Evolutionary conservation across 2,888 invertebrate genomes (phyloP), one percentile per base, ranked within the genome.

Genomic region (Gibbula magus): DNA sequence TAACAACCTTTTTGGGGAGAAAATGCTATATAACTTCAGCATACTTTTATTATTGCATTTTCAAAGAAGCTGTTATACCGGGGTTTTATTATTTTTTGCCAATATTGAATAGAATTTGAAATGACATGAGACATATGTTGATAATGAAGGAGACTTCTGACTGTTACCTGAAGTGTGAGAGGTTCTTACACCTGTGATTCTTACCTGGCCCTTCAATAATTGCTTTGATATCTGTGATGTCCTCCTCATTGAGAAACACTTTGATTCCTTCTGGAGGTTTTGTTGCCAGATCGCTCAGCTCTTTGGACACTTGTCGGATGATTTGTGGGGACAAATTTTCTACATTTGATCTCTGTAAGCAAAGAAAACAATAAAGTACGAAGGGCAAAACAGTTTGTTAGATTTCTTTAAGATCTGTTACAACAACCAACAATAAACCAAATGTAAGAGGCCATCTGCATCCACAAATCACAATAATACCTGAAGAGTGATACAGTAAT

Each of bases 241-340:
- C 98, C 91, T 97, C 96, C 87, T 98, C 98, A 91, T 97, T 97
- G 84, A 97, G 94, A 92, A 95, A 94, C 88, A 98, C 95, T 94
- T 96, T 96, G 86, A 98, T 96, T 86, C 98, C 98, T 94, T 98
- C 97, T 79, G 97, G 97, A 85, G 98, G 97, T 89, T 95, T 95
- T 85, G 95, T 95, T 81, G 95, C 95, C 91, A 99, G 94, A 87
- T 96, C 96, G 89, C 96, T 96, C 94, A 98, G 95, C 94, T 98
- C 98, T 92, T 96, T 96, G 86, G 96, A 95, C 86, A 98, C 96
- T 90, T 96, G 95, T 84, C 97, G 94, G 81, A 98, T 96, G 84
- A 96, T 96, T 94, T 98, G 98, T 84, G 98, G 98, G 83, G 98
- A 97, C 89, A 98, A 94, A 94, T 98, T 98, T 94, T 98, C 98